Conservation (phyloP, 1,140 invertebrate species). For the Epicauta chinensis region DNA sequence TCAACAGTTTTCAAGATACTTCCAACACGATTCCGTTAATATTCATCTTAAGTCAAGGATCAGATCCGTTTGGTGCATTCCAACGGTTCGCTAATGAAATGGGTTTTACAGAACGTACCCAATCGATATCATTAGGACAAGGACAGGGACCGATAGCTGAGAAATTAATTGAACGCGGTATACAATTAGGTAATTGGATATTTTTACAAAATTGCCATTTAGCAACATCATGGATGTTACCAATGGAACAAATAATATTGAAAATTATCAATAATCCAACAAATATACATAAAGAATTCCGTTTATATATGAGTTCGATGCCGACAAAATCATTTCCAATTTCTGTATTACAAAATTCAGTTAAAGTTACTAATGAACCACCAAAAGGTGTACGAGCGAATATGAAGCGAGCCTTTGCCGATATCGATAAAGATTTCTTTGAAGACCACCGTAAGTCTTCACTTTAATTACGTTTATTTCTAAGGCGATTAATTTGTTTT, state of each 20-base stretch:
- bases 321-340: constrained; percentile 80
- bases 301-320: constrained; percentile 85
- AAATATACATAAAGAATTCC: constrained; percentile 62
- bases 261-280: constrained; percentile 58
- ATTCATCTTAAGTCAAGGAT: constrained; percentile 86
- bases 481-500: background rate
- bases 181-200: constrained; percentile 71
- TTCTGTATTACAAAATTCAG: constrained; percentile 82
- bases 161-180: constrained; percentile 67
- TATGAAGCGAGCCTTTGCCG: constrained; percentile 71
- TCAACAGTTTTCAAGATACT: constrained; percentile 63
- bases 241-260: constrained; percentile 63
- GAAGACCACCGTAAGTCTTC: constrained; percentile 63
- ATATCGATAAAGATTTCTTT: constrained; percentile 73
- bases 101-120: constrained; percentile 66
- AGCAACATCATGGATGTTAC: constrained; percentile 84
- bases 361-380: constrained; percentile 90
- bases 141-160: constrained; percentile 83
- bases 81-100: constrained; percentile 74
- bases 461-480: too few relatives aligned
- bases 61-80: constrained; percentile 80
- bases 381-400: constrained; percentile 81
- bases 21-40: constrained; percentile 69
- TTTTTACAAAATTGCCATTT: constrained; percentile 85
- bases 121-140: constrained; percentile 84